Conservation (phyloP, 92 coral and sea anemone genomes). For the Galaxea fascicularis region DNA sequence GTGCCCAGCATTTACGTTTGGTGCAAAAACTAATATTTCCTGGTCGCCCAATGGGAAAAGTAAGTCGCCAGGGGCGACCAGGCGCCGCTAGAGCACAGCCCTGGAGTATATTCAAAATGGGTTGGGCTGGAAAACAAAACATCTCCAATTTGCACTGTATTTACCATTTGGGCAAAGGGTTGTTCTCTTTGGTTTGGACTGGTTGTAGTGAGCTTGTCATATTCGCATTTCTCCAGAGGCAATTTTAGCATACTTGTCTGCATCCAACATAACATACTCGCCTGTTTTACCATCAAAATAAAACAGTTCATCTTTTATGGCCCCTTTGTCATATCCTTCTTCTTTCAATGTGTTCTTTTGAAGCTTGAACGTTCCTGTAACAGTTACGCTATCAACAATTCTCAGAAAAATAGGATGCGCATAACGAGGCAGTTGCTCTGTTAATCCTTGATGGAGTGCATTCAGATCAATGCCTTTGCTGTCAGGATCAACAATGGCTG, state of each 20-base stretch:
- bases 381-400: conserved; percentile 70
- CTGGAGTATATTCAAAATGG: too few species aligned
- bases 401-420: conserved; percentile 90
- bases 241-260: conserved; percentile 71
- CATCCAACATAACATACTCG: conserved; percentile 66
- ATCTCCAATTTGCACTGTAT: too few species aligned
- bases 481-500: conserved; percentile 84
- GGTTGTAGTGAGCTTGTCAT: not conserved
- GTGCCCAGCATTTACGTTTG: too few species aligned
- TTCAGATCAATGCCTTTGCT: conserved; percentile 67
- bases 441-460: conserved; percentile 61
- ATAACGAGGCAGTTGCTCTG: conserved; percentile 75
- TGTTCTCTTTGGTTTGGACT: not conserved
- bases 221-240: conserved; percentile 68
- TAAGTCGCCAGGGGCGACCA: too few species aligned
- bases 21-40: too few species aligned
- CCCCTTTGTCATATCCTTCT: conserved; percentile 82
- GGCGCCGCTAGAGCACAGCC: too few species aligned
- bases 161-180: too few species aligned
- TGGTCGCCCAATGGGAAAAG: too few species aligned
- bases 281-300: conserved; percentile 68
- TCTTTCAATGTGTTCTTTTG: conserved; percentile 84
- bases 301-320: conserved; percentile 75
- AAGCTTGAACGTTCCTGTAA: conserved; percentile 93
- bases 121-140: too few species aligned